phyloP scores from a whole-genome alignment of 2,888 invertebrate species.

The Callimorpha dominula region DNA sequence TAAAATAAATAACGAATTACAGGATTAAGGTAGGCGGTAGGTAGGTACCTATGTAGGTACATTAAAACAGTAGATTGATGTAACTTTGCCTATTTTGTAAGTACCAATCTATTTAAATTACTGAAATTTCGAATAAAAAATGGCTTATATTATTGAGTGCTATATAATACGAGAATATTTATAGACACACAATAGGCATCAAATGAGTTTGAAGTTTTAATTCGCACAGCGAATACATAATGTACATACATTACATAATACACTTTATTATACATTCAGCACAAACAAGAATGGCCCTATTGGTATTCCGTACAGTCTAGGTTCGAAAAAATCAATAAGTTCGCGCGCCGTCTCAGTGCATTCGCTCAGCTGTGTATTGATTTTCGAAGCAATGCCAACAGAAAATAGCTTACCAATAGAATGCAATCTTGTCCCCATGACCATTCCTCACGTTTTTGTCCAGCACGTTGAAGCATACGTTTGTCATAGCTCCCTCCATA shows the following conservation, averaged over 20 bases:
- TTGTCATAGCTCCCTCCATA: conserved; percentile 98
- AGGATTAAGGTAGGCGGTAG: too few relatives aligned
- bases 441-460: conserved; percentile 97
- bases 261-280: conserved; percentile 10
- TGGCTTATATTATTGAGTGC: background rate
- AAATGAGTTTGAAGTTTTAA: background rate
- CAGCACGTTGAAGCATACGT: conserved; percentile 97
- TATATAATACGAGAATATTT: too few relatives aligned
- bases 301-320: conserved; percentile 22
- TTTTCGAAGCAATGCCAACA: conserved; percentile 56
- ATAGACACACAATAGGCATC: background rate
- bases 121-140: background rate
- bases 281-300: conserved; percentile 6
- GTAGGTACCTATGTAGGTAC: too few relatives aligned
- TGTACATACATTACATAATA: conserved; percentile 15
- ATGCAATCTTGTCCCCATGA: conserved; percentile 96
- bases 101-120: background rate
- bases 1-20: too few relatives aligned
- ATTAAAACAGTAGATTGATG: too few relatives aligned
- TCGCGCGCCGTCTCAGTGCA: conserved; percentile 77
- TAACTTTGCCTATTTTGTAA: background rate
- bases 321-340: conserved; percentile 75
- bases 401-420: conserved; percentile 93
- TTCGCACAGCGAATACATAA: conserved; percentile 6
- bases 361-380: conserved; percentile 79